Conservation (phyloP, 2,113 vertebrate species). For the Leiothrix lutea region DNA sequence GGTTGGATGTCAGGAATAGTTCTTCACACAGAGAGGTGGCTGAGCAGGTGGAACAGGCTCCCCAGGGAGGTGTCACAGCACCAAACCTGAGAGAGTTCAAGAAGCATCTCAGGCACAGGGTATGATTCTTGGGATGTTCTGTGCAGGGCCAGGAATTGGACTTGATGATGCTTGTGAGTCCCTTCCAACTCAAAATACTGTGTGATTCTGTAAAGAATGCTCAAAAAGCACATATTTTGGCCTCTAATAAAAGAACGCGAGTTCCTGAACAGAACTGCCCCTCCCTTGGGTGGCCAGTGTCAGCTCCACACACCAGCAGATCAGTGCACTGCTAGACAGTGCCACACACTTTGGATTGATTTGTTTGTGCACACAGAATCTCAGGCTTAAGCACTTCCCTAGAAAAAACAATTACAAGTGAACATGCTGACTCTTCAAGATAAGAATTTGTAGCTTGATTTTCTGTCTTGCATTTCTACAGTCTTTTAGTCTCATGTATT, state of each 20-base stretch:
- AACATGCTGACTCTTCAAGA: not conserved
- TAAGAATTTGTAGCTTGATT: not conserved
- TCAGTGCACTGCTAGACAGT: not conserved
- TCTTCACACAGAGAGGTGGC: fast-evolving
- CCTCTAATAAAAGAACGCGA: not conserved
- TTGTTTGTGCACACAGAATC: not conserved
- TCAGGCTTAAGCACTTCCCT: not conserved
- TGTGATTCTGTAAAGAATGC: not conserved
- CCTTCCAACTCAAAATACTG: not conserved
- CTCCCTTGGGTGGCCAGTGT: fast-evolving
- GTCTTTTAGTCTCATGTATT: not conserved
- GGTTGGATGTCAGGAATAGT: not conserved
- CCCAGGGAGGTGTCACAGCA: not conserved
- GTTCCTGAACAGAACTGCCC: not conserved
- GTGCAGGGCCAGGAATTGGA: not conserved
- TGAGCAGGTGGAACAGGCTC: not conserved
- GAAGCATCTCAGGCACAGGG: fast-evolving
- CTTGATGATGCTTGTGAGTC: not conserved
- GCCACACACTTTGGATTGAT: not conserved
- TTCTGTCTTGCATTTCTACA: not conserved
- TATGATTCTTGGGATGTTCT: not conserved
- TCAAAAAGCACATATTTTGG: not conserved
- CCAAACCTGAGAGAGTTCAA: not conserved
- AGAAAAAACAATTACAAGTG: not conserved
- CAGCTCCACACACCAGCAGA: not conserved